Percentiles rank a stretch among this genome's conserved stretches.
Conservation (phyloP, 2,888 invertebrate genomes). For the Rotaria sp. region DNA sequence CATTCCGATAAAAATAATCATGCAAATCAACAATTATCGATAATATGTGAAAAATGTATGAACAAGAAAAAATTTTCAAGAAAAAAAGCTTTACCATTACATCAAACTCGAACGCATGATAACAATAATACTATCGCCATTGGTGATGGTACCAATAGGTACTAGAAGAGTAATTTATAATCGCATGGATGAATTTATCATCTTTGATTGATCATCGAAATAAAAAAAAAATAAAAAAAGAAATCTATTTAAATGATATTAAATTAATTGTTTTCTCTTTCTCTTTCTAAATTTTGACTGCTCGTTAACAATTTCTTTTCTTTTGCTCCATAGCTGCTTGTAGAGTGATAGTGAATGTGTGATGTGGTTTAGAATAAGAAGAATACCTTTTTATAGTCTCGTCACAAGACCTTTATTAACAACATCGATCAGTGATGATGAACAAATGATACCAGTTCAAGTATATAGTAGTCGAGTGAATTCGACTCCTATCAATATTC, state of each 20-base stretch:
- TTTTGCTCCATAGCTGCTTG: neutral
- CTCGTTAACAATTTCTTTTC: neutral
- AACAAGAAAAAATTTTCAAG: neutral
- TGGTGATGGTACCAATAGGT: neutral
- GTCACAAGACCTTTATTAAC: neutral
- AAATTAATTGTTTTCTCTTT: too few relatives aligned
- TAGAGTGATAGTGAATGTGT: neutral
- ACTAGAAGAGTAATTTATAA: neutral
- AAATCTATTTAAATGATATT: too few relatives aligned
- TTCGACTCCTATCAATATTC: neutral
- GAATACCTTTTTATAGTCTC: neutral
- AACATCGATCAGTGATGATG: neutral
- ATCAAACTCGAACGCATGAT: neutral
- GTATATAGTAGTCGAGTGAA: neutral
- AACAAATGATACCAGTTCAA: neutral
- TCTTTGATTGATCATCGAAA: too few relatives aligned
- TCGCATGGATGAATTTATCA: neutral
- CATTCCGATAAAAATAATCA: neutral
- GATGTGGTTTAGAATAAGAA: neutral
- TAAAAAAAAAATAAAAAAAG: too few relatives aligned
- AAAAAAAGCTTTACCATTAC: slow-evolving; percentile 15
- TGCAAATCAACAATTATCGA: neutral
- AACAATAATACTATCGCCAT: neutral
- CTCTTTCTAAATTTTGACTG: neutral
- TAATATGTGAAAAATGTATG: neutral